Evolutionary conservation across 2,113 vertebrate genomes (phyloP).

Genomic region (Riparia riparia): DNA sequence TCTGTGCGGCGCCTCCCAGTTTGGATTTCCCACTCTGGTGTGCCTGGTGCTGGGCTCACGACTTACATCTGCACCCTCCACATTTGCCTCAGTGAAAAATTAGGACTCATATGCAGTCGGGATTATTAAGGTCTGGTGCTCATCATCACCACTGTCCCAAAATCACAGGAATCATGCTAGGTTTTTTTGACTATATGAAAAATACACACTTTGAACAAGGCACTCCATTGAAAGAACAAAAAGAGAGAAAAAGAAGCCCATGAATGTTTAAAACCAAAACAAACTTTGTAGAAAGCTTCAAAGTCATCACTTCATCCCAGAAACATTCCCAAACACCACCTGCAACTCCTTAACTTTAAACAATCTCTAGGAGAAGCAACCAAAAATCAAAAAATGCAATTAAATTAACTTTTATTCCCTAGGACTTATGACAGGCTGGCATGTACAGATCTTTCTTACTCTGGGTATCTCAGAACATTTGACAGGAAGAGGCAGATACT

Average conservation of each 20-base stretch:
- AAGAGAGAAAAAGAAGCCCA: neutral
- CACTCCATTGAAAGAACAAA: neutral
- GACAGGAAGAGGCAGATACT: neutral
- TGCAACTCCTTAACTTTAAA: slow-evolving; percentile 13
- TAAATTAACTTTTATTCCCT: neutral
- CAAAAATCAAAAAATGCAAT: neutral
- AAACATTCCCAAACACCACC: neutral
- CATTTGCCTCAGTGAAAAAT: neutral
- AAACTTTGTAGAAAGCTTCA: neutral
- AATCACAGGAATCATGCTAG: neutral
- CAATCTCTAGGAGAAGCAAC: neutral
- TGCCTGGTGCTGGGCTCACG: neutral
- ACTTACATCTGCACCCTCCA: neutral
- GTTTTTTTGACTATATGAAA: neutral
- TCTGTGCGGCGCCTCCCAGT: neutral
- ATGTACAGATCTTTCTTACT: neutral
- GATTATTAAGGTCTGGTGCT: neutral
- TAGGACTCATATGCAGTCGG: neutral
- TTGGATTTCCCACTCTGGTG: neutral
- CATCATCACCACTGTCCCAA: neutral
- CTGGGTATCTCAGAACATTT: neutral
- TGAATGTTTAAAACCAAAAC: neutral
- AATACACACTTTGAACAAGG: neutral
- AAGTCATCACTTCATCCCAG: slow-evolving; percentile 27
- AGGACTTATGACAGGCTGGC: neutral